Evolutionary conservation across 2,797 vertebrate species (phyloP).

Genomic region (Melanogrammus aeglefinus): DNA sequence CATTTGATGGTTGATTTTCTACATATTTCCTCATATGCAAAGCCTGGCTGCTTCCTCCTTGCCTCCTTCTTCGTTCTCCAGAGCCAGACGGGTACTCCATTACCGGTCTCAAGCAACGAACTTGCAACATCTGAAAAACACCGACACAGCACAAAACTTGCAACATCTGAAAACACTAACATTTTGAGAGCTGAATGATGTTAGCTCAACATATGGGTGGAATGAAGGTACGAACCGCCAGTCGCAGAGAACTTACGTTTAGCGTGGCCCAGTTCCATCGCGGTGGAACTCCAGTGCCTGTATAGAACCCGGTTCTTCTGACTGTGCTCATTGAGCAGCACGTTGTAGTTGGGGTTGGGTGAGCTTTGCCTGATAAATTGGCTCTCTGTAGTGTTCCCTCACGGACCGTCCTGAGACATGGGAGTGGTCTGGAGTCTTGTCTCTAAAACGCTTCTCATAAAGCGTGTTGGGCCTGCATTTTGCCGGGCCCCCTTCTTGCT

Average conservation of each 20-base stretch:
- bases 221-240: background rate
- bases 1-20: conserved; percentile 25
- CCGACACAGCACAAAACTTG: background rate
- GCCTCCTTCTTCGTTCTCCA: conserved; percentile 60
- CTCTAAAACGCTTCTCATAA: conserved; percentile 24
- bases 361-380: background rate
- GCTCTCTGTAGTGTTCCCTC: background rate
- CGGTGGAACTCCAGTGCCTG: conserved; percentile 26
- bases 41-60: conserved; percentile 63
- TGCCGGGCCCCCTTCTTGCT: conserved; percentile 74
- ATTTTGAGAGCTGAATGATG: background rate
- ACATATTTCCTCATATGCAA: conserved; percentile 44
- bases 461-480: conserved; percentile 69
- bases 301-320: conserved; percentile 34
- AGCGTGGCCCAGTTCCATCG: background rate
- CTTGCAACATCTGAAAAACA: conserved; percentile 34
- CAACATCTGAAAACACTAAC: no score
- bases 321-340: conserved; percentile 69
- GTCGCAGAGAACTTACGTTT: conserved; percentile 50
- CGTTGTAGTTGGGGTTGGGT: conserved; percentile 45
- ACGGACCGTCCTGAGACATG: conserved; percentile 19
- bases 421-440: background rate
- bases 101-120: conserved; percentile 55
- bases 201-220: background rate
- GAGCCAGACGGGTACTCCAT: conserved; percentile 52